These are phyloP conservation scores for Asbolus verrucosus DNA, from an alignment of 1,140 invertebrate genomes.

Conservation along the genomic window DNA sequence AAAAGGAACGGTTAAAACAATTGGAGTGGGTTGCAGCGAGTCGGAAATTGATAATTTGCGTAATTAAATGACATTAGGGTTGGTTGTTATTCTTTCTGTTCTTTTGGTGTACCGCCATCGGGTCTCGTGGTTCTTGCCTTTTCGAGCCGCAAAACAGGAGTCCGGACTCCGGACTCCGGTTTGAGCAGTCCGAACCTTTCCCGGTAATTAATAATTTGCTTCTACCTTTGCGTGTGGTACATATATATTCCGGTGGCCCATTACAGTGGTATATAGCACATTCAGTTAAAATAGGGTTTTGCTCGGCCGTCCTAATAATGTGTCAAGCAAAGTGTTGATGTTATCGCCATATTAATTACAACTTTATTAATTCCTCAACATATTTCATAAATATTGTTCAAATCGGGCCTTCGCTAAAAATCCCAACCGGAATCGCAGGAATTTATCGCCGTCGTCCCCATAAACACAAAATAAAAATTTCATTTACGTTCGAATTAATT, in stretches of 20 bases:
- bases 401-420: conserved; percentile 9
- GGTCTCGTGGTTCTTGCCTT: conserved; percentile 1
- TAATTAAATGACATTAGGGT: conserved; percentile 16
- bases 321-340: conserved; percentile 35
- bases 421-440: background rate
- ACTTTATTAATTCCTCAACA: conserved; percentile 31
- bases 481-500: conserved; percentile 29
- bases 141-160: conserved; percentile 35
- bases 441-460: conserved; percentile 1
- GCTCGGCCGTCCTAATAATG: conserved; percentile 32
- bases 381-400: conserved; percentile 29
- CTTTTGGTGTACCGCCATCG: conserved; percentile 25
- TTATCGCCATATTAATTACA: conserved; percentile 29
- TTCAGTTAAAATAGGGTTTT: conserved; percentile 45
- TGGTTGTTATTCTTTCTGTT: conserved; percentile 20
- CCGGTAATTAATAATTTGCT: conserved; percentile 47
- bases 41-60: too few relatives aligned
- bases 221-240: conserved; percentile 42
- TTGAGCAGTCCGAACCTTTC: conserved; percentile 34
- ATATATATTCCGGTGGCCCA: conserved; percentile 44
- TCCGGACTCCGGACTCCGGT: conserved; percentile 24
- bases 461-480: conserved; percentile 31
- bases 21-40: too few relatives aligned
- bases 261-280: conserved; percentile 44
- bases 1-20: too few relatives aligned